phyloP scores from a whole-genome alignment of 2,797 vertebrate genomes.

The Dromococcyx pavoninus region DNA sequence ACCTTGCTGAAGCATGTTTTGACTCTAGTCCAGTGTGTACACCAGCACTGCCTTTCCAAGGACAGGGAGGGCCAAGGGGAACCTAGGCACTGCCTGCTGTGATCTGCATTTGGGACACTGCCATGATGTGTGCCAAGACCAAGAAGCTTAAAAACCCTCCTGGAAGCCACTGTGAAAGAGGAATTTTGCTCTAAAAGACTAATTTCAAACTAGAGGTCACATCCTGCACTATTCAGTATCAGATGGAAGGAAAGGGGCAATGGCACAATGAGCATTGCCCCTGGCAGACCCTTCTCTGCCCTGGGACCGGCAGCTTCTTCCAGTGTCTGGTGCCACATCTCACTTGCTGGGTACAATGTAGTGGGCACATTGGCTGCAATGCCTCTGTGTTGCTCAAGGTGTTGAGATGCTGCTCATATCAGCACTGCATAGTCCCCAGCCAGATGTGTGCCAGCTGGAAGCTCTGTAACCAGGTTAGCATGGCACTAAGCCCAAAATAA shows the following conservation, averaged over 20 bases:
- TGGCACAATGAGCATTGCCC: neutral
- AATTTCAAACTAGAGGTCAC: neutral
- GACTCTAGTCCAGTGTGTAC: neutral
- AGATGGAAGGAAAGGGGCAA: neutral
- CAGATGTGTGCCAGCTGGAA: neutral
- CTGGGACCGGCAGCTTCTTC: neutral
- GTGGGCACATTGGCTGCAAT: neutral
- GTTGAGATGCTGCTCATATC: neutral
- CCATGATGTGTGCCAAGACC: accelerated
- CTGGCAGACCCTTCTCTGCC: neutral
- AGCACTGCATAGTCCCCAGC: neutral
- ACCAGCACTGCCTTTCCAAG: accelerated
- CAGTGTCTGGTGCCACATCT: neutral
- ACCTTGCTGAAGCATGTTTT: neutral
- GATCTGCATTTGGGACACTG: too few species aligned
- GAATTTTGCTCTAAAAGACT: neutral
- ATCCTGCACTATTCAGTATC: neutral
- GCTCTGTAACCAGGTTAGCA: neutral
- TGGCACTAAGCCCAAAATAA: neutral
- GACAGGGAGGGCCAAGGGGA: accelerated
- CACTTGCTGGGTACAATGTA: neutral
- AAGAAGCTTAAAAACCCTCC: neutral
- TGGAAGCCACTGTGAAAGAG: neutral
- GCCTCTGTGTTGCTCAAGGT: accelerated
- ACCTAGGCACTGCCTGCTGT: neutral